Conservation (phyloP, 2,888 invertebrate species). For the Lysandra bellargus region DNA sequence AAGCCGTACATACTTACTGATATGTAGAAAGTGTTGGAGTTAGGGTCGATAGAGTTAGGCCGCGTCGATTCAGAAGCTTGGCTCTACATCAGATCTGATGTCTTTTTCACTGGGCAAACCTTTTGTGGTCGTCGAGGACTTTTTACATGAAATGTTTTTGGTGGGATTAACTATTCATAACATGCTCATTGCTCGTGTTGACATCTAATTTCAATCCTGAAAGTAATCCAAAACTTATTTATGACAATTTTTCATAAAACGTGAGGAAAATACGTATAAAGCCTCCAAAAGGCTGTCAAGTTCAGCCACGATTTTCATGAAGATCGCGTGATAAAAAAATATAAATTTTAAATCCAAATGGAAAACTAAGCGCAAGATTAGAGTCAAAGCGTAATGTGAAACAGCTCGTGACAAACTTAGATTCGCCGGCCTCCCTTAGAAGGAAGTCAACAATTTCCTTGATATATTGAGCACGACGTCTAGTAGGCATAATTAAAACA, state of each 20-base stretch:
- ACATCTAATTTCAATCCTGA: background rate
- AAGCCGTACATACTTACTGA: no score
- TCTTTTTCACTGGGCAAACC: no score
- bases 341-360: background rate
- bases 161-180: background rate
- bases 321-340: background rate
- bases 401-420: constrained; percentile 40
- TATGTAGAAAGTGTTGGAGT: no score
- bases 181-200: background rate
- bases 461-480: constrained; percentile 38
- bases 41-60: no score
- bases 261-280: background rate
- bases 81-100: no score
- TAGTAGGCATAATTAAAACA: constrained; percentile 17
- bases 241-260: background rate
- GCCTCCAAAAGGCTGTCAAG: background rate
- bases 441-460: constrained; percentile 40
- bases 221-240: background rate
- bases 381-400: constrained; percentile 31
- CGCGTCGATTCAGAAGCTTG: no score
- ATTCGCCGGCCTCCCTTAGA: constrained; percentile 37
- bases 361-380: constrained; percentile 25
- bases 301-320: background rate
- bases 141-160: no score
- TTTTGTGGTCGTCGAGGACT: no score